phyloP scores from a whole-genome alignment of 2,888 invertebrate genomes.

The Idaea dimidiata region DNA sequence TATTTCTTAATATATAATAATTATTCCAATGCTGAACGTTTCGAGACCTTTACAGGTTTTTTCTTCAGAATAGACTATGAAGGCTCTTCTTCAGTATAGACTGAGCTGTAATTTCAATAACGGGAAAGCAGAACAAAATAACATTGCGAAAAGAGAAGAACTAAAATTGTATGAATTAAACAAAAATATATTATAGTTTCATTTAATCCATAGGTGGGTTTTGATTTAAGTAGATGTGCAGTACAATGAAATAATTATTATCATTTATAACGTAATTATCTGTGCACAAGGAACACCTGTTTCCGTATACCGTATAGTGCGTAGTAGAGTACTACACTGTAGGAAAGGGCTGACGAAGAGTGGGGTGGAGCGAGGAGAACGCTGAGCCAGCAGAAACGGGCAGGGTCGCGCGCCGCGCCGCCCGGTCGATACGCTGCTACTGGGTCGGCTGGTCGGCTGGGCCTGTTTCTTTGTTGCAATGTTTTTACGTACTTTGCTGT shows the following conservation, averaged over 20 bases:
- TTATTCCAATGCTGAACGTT: too few species aligned
- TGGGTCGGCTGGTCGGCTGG: slow-evolving; percentile 14
- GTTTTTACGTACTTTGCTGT: slow-evolving; percentile 10
- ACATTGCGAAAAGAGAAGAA: too few species aligned
- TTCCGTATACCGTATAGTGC: background rate
- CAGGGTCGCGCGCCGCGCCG: slow-evolving; percentile 38
- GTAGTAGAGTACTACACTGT: background rate
- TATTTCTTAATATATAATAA: too few species aligned
- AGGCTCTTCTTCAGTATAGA: too few species aligned
- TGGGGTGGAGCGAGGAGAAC: slow-evolving; percentile 19
- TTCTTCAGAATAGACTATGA: too few species aligned
- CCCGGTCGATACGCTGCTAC: slow-evolving; percentile 37
- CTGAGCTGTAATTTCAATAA: too few species aligned
- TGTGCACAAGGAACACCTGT: background rate
- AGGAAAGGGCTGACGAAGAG: slow-evolving; percentile 7
- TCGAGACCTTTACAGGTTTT: too few species aligned
- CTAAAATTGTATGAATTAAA: too few species aligned
- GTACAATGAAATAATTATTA: background rate
- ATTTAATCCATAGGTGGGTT: too few species aligned
- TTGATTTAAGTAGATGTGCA: background rate
- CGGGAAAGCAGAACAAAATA: too few species aligned
- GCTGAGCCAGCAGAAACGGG: slow-evolving; percentile 37
- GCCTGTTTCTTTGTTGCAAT: slow-evolving; percentile 10
- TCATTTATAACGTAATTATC: background rate
- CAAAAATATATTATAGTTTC: too few species aligned